A percentile compares a stretch with the other conserved stretches of the same genome.
Evolutionary conservation across 2,797 vertebrate genomes (phyloP).

Genomic region (Gadopsis bispinosus): DNA sequence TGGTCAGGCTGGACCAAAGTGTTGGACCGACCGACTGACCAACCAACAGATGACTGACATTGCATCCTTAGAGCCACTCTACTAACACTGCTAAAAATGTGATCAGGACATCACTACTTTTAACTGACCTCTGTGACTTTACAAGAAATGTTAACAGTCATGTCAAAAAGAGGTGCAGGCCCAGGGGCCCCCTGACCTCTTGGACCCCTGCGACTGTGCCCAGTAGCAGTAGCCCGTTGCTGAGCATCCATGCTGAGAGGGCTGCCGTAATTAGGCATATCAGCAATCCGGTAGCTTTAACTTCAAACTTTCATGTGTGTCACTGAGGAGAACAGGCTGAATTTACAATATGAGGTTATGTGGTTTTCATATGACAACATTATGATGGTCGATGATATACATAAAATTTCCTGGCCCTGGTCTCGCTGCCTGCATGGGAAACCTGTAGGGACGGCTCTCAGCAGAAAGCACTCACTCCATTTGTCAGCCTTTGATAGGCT

Average conservation of each 20-base stretch:
- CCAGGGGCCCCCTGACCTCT: background rate
- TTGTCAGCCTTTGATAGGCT: constrained; percentile 72
- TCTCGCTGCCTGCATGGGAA: constrained; percentile 59
- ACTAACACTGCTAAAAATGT: no score
- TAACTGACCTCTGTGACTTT: background rate
- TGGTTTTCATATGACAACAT: constrained; percentile 28
- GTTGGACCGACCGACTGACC: background rate
- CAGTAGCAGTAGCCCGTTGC: background rate
- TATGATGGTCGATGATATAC: constrained; percentile 3
- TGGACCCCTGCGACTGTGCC: background rate
- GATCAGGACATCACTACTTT: no score
- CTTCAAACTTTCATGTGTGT: background rate
- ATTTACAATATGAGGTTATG: background rate
- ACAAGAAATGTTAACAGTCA: background rate
- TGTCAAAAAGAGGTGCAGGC: background rate
- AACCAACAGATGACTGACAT: no score
- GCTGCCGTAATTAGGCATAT: background rate
- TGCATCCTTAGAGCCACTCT: no score
- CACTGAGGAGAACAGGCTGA: background rate
- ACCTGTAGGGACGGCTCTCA: constrained; percentile 73
- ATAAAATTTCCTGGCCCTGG: constrained; percentile 42
- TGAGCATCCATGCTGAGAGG: background rate
- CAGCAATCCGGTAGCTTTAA: background rate
- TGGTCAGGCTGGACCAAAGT: no score
- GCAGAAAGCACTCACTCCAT: constrained; percentile 80